phyloP scores from a whole-genome alignment of 2,113 vertebrate genomes.

The Telmatochromis brichardi region DNA sequence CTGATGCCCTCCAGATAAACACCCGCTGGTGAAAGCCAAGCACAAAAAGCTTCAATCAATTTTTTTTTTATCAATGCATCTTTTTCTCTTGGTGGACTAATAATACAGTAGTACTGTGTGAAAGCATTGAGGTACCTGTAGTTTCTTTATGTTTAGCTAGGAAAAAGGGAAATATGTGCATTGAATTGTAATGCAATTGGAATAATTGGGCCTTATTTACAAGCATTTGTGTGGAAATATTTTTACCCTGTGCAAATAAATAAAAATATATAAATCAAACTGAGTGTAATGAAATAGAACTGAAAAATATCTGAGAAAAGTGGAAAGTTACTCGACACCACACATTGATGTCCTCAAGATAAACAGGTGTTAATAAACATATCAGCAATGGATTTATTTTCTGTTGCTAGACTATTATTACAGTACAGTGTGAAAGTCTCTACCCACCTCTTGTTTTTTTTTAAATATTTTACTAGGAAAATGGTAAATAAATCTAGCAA shows the following conservation, averaged over 20 bases:
- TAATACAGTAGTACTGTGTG: neutral
- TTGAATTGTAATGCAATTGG: neutral
- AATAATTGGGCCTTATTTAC: neutral
- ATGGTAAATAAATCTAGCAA: neutral
- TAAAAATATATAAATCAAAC: neutral
- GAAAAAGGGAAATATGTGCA: neutral
- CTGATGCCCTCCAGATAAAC: neutral
- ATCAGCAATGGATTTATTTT: neutral
- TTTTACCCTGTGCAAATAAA: neutral
- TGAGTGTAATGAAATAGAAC: neutral
- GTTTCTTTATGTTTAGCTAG: neutral
- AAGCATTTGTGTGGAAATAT: neutral
- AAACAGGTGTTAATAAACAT: neutral
- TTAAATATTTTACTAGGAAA: neutral
- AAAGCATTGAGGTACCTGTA: accelerated
- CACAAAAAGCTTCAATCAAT: neutral
- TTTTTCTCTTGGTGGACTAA: neutral
- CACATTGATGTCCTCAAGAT: neutral
- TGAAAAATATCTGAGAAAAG: neutral
- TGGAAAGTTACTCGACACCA: neutral
- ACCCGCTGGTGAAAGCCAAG: neutral
- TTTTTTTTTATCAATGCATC: neutral
- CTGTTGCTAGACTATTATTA: neutral
- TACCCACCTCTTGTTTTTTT: neutral
- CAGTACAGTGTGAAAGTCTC: neutral